These are phyloP conservation scores for Labroides dimidiatus DNA, from an alignment of 2,797 vertebrate genomes.

Conservation along the genomic window DNA sequence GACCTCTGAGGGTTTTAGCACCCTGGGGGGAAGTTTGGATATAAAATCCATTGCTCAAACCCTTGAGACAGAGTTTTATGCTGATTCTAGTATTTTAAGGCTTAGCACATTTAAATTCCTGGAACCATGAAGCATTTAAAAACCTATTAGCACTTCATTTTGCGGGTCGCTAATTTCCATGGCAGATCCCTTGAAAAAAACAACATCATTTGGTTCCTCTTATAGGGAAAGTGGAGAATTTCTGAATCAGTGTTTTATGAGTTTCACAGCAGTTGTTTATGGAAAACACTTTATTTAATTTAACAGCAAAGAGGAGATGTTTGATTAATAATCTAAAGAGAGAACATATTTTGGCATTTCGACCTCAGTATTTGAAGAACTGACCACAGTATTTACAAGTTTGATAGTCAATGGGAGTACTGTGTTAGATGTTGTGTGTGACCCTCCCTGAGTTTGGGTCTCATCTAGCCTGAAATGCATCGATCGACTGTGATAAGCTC, in stretches of 20 bases:
- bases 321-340: background rate
- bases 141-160: constrained; percentile 8
- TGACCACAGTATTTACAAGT: background rate
- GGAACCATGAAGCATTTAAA: constrained; percentile 16
- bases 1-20: background rate
- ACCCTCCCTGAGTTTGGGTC: constrained; percentile 9
- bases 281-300: background rate
- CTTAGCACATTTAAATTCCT: constrained; percentile 14
- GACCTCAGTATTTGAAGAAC: background rate
- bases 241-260: background rate
- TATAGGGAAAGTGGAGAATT: background rate
- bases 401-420: constrained; percentile 21
- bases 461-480: constrained; percentile 32
- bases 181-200: constrained; percentile 12
- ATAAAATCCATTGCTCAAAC: constrained; percentile 9
- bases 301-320: background rate
- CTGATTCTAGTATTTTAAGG: constrained; percentile 3
- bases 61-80: background rate
- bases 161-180: constrained; percentile 6
- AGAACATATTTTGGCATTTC: background rate
- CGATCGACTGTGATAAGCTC: constrained; percentile 31
- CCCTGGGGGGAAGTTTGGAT: background rate
- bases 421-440: constrained; percentile 17
- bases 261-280: background rate
- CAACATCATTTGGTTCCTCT: background rate